Percentiles rank a stretch among this genome's conserved stretches.
Conservation (phyloP, 2,113 vertebrate genomes). For the Myodes glareolus region DNA sequence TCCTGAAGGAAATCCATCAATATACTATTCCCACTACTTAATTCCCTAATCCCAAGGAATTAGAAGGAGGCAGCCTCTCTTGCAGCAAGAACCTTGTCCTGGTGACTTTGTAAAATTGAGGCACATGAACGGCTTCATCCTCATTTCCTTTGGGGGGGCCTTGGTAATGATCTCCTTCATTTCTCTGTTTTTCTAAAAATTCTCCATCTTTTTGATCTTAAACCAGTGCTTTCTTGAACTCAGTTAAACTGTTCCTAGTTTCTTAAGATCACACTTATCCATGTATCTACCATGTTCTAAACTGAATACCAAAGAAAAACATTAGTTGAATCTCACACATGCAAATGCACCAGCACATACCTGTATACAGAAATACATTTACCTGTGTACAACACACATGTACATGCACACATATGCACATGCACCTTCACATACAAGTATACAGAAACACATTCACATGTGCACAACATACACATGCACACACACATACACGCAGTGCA, state of each 20-base stretch:
- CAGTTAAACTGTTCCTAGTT: not conserved
- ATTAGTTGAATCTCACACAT: no score
- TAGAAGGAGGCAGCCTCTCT: not conserved
- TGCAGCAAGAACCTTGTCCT: not conserved
- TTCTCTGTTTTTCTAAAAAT: not conserved
- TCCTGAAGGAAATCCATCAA: not conserved
- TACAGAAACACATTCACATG: no score
- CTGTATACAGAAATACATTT: no score
- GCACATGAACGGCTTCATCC: not conserved
- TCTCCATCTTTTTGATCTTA: not conserved
- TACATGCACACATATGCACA: no score
- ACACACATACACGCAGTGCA: no score
- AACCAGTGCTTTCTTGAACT: not conserved
- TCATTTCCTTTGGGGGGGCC: not conserved
- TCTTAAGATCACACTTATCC: not conserved
- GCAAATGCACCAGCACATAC: no score
- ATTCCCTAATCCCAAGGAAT: not conserved
- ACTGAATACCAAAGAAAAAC: no score
- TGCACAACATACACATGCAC: no score
- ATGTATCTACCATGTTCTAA: not conserved
- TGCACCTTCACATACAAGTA: no score
- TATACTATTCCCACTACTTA: not conserved
- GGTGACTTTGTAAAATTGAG: not conserved
- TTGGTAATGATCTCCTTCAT: not conserved
- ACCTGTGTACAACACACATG: no score